These are phyloP conservation scores for Sphyrna mokarran DNA, from an alignment of 2,113 vertebrate species.

Conservation along the genomic window DNA sequence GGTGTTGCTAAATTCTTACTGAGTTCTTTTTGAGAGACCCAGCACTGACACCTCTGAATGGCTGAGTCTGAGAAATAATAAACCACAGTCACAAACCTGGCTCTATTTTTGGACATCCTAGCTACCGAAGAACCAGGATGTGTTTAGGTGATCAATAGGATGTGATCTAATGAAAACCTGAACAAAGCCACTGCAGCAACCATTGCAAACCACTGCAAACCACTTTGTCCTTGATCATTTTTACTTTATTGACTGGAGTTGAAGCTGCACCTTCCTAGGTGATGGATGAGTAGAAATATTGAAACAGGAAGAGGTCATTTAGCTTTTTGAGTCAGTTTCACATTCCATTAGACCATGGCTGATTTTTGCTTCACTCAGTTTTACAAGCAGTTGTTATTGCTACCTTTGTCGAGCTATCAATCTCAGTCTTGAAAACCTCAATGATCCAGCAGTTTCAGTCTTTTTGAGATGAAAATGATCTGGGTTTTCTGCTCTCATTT, in stretches of 20 bases:
- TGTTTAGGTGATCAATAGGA: background rate
- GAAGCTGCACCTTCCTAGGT: background rate
- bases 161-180: background rate
- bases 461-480: background rate
- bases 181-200: background rate
- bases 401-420: background rate
- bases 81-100: background rate
- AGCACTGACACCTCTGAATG: background rate
- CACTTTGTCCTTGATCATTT: background rate
- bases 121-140: background rate
- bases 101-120: background rate
- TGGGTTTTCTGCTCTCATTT: background rate
- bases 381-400: background rate
- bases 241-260: background rate
- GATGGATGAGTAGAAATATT: background rate
- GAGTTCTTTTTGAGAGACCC: background rate
- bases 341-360: background rate
- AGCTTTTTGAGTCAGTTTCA: background rate
- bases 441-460: background rate
- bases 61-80: background rate
- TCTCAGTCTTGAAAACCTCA: background rate
- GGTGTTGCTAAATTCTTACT: too few relatives aligned
- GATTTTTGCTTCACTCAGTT: background rate
- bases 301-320: background rate
- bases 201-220: background rate